phyloP scores from a whole-genome alignment of 1,140 invertebrate species.

The Laodelphax striatellus region DNA sequence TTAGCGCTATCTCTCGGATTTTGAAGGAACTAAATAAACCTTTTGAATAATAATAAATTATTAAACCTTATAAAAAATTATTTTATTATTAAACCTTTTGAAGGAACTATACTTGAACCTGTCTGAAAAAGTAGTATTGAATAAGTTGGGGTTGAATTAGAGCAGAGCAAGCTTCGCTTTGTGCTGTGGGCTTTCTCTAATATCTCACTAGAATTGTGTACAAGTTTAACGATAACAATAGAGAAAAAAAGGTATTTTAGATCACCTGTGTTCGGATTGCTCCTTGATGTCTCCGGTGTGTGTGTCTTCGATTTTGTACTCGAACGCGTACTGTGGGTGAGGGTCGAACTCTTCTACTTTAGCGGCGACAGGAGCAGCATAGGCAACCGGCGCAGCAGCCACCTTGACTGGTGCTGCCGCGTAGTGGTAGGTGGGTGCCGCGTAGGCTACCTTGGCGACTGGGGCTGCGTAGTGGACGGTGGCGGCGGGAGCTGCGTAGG shows the following conservation, averaged over 20 bases:
- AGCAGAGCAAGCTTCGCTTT: no score
- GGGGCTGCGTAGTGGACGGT: constrained; percentile 16
- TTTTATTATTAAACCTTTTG: no score
- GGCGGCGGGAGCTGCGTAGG: background rate
- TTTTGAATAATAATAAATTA: no score
- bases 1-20: no score
- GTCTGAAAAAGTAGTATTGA: no score
- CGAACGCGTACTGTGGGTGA: constrained; percentile 36
- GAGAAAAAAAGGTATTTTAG: constrained; percentile 27
- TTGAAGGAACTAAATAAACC: no score
- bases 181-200: no score
- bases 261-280: constrained; percentile 19
- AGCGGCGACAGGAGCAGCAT: background rate
- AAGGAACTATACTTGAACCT: no score
- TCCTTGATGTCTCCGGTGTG: constrained; percentile 20
- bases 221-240: no score
- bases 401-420: background rate
- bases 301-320: constrained; percentile 16
- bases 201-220: no score
- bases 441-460: constrained; percentile 29
- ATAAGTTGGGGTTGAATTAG: no score
- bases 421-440: constrained; percentile 12
- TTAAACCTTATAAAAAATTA: no score
- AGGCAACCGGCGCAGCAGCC: background rate
- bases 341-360: constrained; percentile 4